phyloP scores from a whole-genome alignment of 2,113 vertebrate species.

The Vulpes vulpes region DNA sequence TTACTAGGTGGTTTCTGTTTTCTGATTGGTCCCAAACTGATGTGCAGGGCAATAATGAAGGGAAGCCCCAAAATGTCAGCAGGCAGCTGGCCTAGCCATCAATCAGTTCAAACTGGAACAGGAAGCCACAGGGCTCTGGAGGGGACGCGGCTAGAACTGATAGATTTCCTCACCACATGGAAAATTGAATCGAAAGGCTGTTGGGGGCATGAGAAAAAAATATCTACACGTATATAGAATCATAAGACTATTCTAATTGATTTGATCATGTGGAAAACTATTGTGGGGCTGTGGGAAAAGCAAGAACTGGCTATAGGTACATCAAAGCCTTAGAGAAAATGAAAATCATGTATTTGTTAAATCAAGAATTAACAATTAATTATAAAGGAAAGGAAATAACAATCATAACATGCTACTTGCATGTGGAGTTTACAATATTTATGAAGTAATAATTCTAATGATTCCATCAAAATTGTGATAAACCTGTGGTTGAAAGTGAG shows the following conservation, averaged over 20 bases:
- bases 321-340: background rate
- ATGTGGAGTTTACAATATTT: background rate
- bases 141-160: background rate
- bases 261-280: background rate
- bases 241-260: background rate
- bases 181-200: background rate
- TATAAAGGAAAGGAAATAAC: constrained; percentile 24
- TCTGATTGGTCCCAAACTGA: background rate
- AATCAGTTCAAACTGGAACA: background rate
- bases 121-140: background rate
- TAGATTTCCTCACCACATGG: background rate
- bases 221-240: background rate
- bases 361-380: background rate
- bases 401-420: background rate
- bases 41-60: background rate
- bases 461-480: background rate
- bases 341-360: background rate
- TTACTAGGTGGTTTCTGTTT: background rate
- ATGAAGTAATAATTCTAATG: background rate
- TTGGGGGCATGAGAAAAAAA: background rate
- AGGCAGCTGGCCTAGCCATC: background rate
- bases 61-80: background rate
- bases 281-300: background rate
- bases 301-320: background rate
- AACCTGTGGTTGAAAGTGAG: background rate